phyloP scores from a whole-genome alignment of 2,888 invertebrate species.

The Cerastis rubricosa region DNA sequence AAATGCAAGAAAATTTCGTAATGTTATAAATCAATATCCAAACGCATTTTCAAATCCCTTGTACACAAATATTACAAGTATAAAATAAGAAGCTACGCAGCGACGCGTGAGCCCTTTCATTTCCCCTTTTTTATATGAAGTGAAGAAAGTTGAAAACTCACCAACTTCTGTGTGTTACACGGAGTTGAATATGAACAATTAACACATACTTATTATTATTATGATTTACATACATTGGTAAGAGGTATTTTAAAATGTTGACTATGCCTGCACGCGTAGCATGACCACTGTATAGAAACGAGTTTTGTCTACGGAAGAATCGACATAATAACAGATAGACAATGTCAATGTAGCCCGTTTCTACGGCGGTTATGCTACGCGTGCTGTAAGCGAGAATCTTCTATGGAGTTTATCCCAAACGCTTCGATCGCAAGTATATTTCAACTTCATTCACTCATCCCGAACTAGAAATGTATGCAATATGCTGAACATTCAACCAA shows the following conservation, averaged over 20 bases:
- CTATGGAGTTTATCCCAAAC: constrained; percentile 8
- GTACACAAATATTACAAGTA: constrained; percentile 54
- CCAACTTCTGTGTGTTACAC: constrained; percentile 29
- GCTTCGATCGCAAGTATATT: constrained; percentile 48
- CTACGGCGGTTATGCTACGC: no score
- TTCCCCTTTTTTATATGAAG: constrained; percentile 46
- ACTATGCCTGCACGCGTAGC: no score
- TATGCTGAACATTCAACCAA: constrained; percentile 33
- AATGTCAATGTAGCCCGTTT: no score
- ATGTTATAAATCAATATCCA: constrained; percentile 18
- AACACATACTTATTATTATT: constrained; percentile 48
- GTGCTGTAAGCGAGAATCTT: constrained; percentile 16
- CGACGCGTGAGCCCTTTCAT: constrained; percentile 50
- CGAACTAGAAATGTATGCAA: constrained; percentile 30
- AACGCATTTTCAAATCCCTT: constrained; percentile 37
- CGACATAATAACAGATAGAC: no score
- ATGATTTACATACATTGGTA: constrained; percentile 39
- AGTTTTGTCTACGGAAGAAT: no score
- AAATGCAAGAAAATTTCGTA: constrained; percentile 27
- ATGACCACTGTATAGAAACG: no score
- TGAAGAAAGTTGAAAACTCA: constrained; percentile 63
- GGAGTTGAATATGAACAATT: constrained; percentile 53
- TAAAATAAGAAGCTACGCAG: constrained; percentile 67
- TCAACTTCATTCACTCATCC: constrained; percentile 62
- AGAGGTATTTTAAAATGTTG: constrained; percentile 42